Percentiles rank a stretch among this genome's conserved stretches.
These are phyloP conservation scores for Eleutherodactylus coqui DNA, from an alignment of 2,797 vertebrate species.

Conservation along the genomic window DNA sequence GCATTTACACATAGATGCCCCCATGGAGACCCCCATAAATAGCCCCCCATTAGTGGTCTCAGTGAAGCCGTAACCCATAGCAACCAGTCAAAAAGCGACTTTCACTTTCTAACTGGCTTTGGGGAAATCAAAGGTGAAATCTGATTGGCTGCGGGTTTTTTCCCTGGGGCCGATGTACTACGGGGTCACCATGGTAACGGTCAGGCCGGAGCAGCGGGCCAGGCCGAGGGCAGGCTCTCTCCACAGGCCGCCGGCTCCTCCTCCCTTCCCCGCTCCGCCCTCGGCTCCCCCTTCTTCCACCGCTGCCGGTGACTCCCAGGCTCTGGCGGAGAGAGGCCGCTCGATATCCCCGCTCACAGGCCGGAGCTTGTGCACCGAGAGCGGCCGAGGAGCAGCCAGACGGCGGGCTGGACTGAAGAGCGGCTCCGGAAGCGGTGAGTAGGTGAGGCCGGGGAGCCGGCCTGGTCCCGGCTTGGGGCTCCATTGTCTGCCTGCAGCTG, in stretches of 20 bases:
- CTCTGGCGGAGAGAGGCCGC: constrained; percentile 55
- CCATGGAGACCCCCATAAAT: no score
- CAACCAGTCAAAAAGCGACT: not conserved
- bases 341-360: not conserved
- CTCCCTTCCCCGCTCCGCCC: not conserved
- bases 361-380: no score
- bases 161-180: not conserved
- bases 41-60: no score
- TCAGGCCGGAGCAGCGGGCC: not conserved
- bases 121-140: not conserved
- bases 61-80: no score
- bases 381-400: not conserved
- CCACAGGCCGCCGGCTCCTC: not conserved
- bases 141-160: not conserved
- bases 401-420: not conserved
- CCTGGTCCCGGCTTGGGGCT: not conserved
- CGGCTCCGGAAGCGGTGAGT: constrained; percentile 66
- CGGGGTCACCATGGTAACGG: not conserved
- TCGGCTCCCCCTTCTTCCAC: not conserved
- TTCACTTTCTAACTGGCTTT: not conserved
- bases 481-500: constrained; percentile 36
- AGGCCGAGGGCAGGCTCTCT: not conserved
- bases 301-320: constrained; percentile 59
- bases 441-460: constrained; percentile 39
- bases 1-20: no score